Percentiles rank a stretch among this genome's conserved stretches.
Conservation (phyloP, 2,888 invertebrate species). For the Lasioglossum leucozonium region DNA sequence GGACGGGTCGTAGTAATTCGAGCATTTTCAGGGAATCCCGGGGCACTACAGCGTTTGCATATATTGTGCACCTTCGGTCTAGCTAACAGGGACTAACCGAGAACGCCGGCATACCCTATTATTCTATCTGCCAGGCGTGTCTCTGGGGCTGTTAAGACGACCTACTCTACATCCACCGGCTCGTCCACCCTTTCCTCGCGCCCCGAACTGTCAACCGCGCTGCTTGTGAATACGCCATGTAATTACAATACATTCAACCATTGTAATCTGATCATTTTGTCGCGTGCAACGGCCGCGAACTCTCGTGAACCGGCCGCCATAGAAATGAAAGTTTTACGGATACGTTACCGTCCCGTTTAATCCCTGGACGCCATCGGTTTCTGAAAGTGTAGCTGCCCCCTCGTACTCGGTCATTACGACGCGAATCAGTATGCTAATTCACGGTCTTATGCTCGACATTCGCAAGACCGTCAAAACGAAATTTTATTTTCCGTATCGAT, state of each 20-base stretch:
- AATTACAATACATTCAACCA: conserved; percentile 75
- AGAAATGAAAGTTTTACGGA: conserved; percentile 19
- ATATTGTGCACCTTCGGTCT: conserved; percentile 79
- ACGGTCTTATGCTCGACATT: neutral
- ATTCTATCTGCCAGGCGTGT: conserved; percentile 79
- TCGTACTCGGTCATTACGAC: neutral
- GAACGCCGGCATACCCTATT: conserved; percentile 75
- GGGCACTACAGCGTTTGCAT: conserved; percentile 80
- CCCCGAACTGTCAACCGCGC: conserved; percentile 64
- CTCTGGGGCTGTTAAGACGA: conserved; percentile 80
- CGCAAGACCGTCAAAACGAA: neutral
- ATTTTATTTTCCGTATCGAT: neutral
- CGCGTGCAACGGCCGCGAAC: conserved; percentile 42
- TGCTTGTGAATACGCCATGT: conserved; percentile 68
- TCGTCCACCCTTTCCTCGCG: conserved; percentile 46
- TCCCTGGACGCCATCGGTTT: neutral
- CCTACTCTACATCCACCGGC: conserved; percentile 67
- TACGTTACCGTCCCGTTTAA: conserved; percentile 25
- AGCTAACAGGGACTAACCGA: conserved; percentile 77
- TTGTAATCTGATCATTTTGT: conserved; percentile 73
- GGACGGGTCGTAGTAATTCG: conserved; percentile 77
- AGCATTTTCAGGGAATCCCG: conserved; percentile 77
- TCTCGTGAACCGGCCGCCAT: conserved; percentile 11
- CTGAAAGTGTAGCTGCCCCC: neutral
- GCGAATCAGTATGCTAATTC: neutral